These are phyloP conservation scores for Zaprionus davidi DNA, from an alignment of 1,140 invertebrate species.

Conservation along the genomic window DNA sequence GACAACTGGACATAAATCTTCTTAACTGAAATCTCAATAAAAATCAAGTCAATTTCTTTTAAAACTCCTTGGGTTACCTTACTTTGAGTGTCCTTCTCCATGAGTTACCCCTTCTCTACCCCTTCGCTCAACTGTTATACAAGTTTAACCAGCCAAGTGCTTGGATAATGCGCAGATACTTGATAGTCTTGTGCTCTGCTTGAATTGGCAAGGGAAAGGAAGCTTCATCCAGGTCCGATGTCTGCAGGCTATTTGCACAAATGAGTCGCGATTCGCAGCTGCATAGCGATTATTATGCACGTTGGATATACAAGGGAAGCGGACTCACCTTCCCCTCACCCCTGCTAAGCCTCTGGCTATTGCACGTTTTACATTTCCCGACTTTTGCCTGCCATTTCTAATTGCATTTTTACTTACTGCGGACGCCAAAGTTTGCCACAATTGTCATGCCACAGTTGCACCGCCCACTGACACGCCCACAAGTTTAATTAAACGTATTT, in stretches of 20 bases:
- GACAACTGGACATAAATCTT: not conserved
- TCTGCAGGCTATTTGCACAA: conserved; percentile 13
- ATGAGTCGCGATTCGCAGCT: conserved; percentile 15
- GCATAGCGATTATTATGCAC: conserved; percentile 61
- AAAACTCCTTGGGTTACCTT: not conserved
- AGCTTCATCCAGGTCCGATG: not conserved
- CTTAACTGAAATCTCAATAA: not conserved
- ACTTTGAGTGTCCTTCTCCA: not conserved
- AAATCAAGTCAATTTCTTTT: conserved; percentile 4
- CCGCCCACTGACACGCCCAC: conserved; percentile 27
- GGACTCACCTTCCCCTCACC: not conserved
- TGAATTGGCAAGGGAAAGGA: not conserved
- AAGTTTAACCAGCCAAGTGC: not conserved
- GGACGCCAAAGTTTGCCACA: conserved; percentile 50
- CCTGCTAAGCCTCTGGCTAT: not conserved
- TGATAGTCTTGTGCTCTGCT: not conserved
- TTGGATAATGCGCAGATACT: not conserved
- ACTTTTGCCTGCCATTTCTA: conserved; percentile 59
- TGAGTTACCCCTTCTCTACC: too few species aligned
- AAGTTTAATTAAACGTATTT: conserved; percentile 82
- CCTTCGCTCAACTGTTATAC: not conserved
- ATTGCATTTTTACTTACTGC: conserved; percentile 81
- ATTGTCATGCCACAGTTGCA: conserved; percentile 17
- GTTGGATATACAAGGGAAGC: conserved; percentile 45
- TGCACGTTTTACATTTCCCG: conserved; percentile 51